Evolutionary conservation across 2,797 vertebrate genomes (phyloP).

Genomic region (Malacoraja senta): DNA sequence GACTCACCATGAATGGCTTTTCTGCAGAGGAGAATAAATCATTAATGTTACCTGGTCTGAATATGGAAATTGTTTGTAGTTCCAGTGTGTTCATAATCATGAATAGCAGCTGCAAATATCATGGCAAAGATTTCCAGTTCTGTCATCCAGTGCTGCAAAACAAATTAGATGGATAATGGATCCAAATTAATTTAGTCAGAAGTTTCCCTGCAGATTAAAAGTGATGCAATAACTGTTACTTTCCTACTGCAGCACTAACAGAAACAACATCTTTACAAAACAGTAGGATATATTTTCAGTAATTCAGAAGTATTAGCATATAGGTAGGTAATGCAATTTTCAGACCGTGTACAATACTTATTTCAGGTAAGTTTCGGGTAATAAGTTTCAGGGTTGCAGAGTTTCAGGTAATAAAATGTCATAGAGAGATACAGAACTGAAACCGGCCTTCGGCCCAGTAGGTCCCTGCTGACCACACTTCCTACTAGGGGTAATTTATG

Average conservation of each 20-base stretch:
- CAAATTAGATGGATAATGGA: slow-evolving; percentile 24
- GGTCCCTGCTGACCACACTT: neutral
- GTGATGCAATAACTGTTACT: neutral
- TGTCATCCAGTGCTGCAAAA: slow-evolving; percentile 82
- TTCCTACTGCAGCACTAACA: neutral
- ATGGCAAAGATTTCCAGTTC: slow-evolving; percentile 92
- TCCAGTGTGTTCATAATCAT: slow-evolving; percentile 90
- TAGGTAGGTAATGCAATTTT: neutral
- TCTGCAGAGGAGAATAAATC: neutral
- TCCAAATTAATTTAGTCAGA: neutral
- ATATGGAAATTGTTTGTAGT: slow-evolving; percentile 97
- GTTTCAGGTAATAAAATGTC: too few species aligned
- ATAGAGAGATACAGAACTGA: neutral
- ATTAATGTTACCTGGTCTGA: slow-evolving; percentile 74
- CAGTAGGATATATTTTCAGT: neutral
- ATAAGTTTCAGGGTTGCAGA: too few species aligned
- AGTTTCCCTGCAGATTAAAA: neutral
- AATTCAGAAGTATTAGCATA: neutral
- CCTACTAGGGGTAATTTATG: too few species aligned
- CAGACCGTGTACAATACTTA: neutral
- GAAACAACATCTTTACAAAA: neutral
- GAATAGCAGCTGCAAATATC: slow-evolving; percentile 87
- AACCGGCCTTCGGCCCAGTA: neutral
- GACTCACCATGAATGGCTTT: neutral
- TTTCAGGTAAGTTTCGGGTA: too few species aligned